Conservation (phyloP, 2,113 vertebrate genomes). For the Pseudolaguvia tuberculata region DNA sequence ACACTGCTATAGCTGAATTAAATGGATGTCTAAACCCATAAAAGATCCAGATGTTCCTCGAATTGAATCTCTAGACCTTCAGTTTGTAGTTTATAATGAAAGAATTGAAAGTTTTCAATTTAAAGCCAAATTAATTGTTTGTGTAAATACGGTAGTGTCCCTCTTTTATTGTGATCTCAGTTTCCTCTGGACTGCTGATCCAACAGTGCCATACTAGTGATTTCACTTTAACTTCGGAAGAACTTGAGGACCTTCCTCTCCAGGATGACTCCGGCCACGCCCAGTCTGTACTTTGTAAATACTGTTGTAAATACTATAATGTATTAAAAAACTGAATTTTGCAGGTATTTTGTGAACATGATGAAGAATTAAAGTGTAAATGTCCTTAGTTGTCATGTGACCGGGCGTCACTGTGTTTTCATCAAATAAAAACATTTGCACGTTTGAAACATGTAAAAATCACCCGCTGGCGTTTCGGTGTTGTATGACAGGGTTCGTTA, state of each 20-base stretch:
- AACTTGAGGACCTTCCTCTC: no score
- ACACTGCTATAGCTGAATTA: no score
- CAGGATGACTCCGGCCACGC: conserved; percentile 38
- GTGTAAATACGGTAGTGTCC: not conserved
- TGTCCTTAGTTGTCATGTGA: conserved; percentile 19
- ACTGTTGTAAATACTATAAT: conserved; percentile 49
- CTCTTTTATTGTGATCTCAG: not conserved
- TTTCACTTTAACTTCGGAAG: conserved; percentile 14
- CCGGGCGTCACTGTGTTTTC: conserved; percentile 21
- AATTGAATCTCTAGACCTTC: not conserved
- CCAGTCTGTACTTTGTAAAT: conserved; percentile 50
- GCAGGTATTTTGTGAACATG: conserved; percentile 39
- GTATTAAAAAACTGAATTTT: conserved; percentile 36
- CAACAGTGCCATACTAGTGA: conserved; percentile 25
- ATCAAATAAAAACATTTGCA: conserved; percentile 35
- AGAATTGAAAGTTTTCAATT: no score
- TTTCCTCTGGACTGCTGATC: conserved; percentile 9
- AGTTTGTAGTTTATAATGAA: not conserved
- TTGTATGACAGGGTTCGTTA: not conserved
- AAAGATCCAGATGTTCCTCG: not conserved
- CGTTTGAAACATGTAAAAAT: conserved; percentile 37
- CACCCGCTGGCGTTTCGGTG: not conserved
- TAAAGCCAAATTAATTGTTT: no score
- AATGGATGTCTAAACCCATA: no score
- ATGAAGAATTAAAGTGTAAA: conserved; percentile 35